Conservation (phyloP, 2,888 invertebrate species). For the Acleris emargana region DNA sequence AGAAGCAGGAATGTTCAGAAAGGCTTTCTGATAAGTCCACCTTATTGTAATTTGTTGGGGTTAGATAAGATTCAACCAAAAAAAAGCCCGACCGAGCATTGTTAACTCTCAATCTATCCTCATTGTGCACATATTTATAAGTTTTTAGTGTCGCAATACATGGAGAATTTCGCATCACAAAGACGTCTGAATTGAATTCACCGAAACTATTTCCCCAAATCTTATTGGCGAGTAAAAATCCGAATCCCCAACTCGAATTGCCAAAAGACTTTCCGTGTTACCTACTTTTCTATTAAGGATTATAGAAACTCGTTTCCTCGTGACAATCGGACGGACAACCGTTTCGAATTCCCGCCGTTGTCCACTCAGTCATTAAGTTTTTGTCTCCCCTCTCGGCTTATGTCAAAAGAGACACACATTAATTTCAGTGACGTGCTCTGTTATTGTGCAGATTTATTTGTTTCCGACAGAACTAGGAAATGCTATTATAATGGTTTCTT, state of each 20-base stretch:
- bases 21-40: too few species aligned
- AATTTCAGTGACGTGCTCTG: conserved; percentile 69
- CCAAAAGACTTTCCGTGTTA: conserved; percentile 32
- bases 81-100: too few species aligned
- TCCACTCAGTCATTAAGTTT: conserved; percentile 83
- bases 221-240: conserved; percentile 12
- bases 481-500: conserved; percentile 67
- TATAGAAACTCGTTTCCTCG: conserved; percentile 56
- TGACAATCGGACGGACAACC: conserved; percentile 73
- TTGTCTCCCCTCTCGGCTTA: conserved; percentile 72
- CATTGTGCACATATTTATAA: too few species aligned
- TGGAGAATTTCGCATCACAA: too few species aligned
- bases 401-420: conserved; percentile 61
- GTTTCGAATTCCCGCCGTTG: conserved; percentile 78
- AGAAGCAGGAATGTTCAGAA: too few species aligned
- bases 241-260: conserved; percentile 19
- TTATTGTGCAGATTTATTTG: conserved; percentile 78
- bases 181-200: too few species aligned
- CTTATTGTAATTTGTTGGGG: too few species aligned
- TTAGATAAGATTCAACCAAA: too few species aligned
- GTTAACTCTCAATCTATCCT: too few species aligned
- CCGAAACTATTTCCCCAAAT: too few species aligned
- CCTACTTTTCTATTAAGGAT: conserved; percentile 58
- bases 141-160: too few species aligned
- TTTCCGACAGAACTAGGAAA: conserved; percentile 72